Percentiles rank a stretch among this genome's conserved stretches.
phyloP scores from a whole-genome alignment of 2,113 vertebrate species.

The Ellobius talpinus region DNA sequence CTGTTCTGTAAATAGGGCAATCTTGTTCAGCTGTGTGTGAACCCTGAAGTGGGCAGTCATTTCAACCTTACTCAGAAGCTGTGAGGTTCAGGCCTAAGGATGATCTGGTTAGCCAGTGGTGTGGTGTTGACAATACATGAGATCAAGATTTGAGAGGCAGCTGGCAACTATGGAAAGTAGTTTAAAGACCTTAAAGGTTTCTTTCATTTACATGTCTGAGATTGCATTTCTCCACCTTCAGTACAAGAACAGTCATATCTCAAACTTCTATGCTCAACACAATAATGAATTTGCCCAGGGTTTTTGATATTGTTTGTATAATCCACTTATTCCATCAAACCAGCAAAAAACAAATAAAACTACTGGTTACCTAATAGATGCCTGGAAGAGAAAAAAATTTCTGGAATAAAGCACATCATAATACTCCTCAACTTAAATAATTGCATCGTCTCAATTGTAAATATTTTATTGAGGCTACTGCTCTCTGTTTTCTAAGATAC shows the following conservation, averaged over 20 bases:
- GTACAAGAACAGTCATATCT: neutral
- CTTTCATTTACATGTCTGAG: neutral
- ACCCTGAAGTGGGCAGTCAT: neutral
- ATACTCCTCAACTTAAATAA: neutral
- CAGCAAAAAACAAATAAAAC: neutral
- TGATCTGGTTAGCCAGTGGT: neutral
- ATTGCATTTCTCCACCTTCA: neutral
- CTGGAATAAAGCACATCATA: neutral
- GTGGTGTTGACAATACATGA: neutral
- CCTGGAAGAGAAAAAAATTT: neutral
- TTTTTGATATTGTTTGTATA: neutral
- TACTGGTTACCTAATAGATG: accelerated
- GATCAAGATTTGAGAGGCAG: neutral
- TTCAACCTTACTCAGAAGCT: neutral
- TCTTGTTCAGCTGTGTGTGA: neutral
- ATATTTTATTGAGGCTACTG: neutral
- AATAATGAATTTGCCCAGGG: neutral
- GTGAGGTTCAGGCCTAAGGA: neutral
- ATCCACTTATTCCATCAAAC: neutral
- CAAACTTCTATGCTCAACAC: neutral
- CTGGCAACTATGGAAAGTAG: neutral
- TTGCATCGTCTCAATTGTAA: neutral
- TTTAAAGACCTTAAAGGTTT: neutral
- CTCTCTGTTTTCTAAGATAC: neutral
- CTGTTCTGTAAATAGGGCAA: neutral